Base-by-base conservation (phyloP, 53 echinoderm and acorn worm species). In the Luidia sarsii region DNA sequence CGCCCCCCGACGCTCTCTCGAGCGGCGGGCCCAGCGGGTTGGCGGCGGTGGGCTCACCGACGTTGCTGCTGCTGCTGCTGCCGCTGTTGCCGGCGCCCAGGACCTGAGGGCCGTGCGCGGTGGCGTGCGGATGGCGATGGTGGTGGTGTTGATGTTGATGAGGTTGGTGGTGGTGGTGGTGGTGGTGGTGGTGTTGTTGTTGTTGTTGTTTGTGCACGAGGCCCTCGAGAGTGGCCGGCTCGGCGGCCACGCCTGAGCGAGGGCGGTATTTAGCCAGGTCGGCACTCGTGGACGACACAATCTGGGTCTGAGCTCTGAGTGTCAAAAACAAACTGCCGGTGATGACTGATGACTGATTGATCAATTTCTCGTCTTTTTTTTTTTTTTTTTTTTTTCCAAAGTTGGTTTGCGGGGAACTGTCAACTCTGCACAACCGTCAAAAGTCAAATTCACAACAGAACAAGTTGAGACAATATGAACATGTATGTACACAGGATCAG, bases 301-400 rank as follows among this genome's bases (percentile, higher is more conserved):
- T 46, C 77, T 77, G 77, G 32, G 77, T 77, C 43, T 77, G 77
- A 45, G 77, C 77, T 59, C 77, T 77, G 60, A 45, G 60, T 15
- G 61, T 55, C 61, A 77, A 37, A 71, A 55, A n/a, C n/a, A n/a
- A n/a, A n/a, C n/a, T n/a, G n/a, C n/a, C n/a, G n/a, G n/a, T n/a
- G n/a, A n/a, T n/a, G n/a, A n/a, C n/a, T n/a, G n/a, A n/a, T n/a
- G n/a, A n/a, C n/a, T n/a, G n/a, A n/a, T n/a, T n/a, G n/a, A n/a
- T n/a, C n/a, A n/a, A n/a, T n/a, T n/a, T n/a, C n/a, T n/a, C n/a
- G n/a, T n/a, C n/a, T n/a, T n/a, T n/a, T n/a, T n/a, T n/a, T n/a
- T n/a, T n/a, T n/a, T n/a, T n/a, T n/a, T n/a, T n/a, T n/a, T n/a
- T n/a, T n/a, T n/a, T n/a, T n/a, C n/a, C n/a, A n/a, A n/a, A n/a